Evolutionary conservation across 2,888 invertebrate genomes (phyloP).

Genomic region (Apamea epomidion): DNA sequence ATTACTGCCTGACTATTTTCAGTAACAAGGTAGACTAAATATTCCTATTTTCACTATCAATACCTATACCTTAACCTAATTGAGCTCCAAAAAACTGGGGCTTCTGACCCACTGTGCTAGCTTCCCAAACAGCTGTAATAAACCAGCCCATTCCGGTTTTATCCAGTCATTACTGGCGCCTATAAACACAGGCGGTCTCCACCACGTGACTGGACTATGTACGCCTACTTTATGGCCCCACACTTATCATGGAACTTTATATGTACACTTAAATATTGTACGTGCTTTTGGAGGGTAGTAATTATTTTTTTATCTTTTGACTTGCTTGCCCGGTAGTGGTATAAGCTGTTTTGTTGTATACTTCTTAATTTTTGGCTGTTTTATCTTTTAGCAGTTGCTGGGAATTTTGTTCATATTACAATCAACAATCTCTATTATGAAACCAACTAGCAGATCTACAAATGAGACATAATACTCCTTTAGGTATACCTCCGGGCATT

Average conservation of each 20-base stretch:
- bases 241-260: constrained; percentile 71
- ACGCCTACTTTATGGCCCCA: constrained; percentile 65
- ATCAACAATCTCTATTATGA: constrained; percentile 10
- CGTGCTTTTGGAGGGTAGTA: constrained; percentile 59
- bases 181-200: constrained; percentile 67
- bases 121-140: constrained; percentile 60
- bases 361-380: not conserved
- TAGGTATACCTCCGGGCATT: constrained; percentile 2
- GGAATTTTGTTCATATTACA: constrained; percentile 1
- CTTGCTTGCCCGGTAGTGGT: not conserved
- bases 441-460: constrained; percentile 23
- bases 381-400: not conserved
- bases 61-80: not conserved
- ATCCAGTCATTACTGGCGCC: constrained; percentile 69
- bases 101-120: constrained; percentile 46
- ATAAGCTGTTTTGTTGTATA: not conserved
- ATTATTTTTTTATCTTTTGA: constrained; percentile 59
- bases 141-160: constrained; percentile 68
- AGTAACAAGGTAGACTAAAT: not conserved
- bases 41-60: not conserved
- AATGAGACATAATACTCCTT: constrained; percentile 15
- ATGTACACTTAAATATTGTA: constrained; percentile 69
- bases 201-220: constrained; percentile 67
- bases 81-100: constrained; percentile 1
- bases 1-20: too few relatives aligned